A percentile compares a stretch with the other conserved stretches of the same genome.
phyloP scores from a whole-genome alignment of 2,113 vertebrate species.

The Falcunculus frontatus region DNA sequence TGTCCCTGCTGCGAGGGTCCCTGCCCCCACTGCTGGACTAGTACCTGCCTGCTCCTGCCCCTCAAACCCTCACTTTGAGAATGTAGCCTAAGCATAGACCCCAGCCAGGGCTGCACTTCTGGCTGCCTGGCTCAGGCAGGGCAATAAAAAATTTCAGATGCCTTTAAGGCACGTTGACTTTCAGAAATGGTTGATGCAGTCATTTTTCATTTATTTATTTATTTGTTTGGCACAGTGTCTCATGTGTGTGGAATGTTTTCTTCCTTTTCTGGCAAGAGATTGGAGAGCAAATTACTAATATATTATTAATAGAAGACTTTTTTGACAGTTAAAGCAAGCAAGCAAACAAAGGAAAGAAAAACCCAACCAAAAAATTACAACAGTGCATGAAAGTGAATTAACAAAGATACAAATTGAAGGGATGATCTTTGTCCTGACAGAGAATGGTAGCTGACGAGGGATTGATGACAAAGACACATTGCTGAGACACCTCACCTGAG shows the following conservation, averaged over 20 bases:
- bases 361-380: not conserved
- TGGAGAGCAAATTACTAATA: slow-evolving; percentile 29
- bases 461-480: not conserved
- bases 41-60: not conserved
- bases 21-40: not conserved
- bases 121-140: not conserved
- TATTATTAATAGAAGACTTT: slow-evolving; percentile 14
- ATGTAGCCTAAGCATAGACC: not conserved
- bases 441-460: not conserved
- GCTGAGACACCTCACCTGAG: not conserved
- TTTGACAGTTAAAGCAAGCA: not conserved
- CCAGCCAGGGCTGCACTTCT: not conserved
- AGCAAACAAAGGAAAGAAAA: not conserved
- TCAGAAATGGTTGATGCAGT: not conserved
- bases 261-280: not conserved
- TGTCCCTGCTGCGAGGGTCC: fast-evolving
- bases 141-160: not conserved
- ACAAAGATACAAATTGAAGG: not conserved
- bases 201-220: not conserved
- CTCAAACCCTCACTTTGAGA: not conserved
- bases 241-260: not conserved
- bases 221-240: not conserved
- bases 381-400: not conserved
- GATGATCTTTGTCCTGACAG: not conserved
- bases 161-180: not conserved